Base-by-base conservation (phyloP, 2,888 invertebrate genomes). In the Meandrusa payeni region DNA sequence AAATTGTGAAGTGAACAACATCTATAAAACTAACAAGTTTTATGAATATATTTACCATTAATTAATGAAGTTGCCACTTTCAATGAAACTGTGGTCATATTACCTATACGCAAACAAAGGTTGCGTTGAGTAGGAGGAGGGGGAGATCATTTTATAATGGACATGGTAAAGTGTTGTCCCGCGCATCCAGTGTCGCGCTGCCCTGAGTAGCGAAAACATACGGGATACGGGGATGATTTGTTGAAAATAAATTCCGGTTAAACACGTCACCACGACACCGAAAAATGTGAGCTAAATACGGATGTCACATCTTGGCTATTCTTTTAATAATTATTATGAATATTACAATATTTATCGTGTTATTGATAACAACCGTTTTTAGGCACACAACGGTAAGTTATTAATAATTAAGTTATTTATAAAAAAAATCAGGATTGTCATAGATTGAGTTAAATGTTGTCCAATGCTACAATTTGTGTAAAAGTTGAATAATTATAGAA, bases 361-460 rank as follows among this genome's bases (percentile, higher is more conserved):
- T 61, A 46, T 51, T 70, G 43, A 51, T 76, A 43, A 75, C 68
- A 44, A 54, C 71, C 54, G 60, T 74, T 46, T 58, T 69, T 23
- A 41, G 41, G 41, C 50, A 44, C 36, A 50, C 55, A 27, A 42
- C 50, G 26, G 54, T 56, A 41, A 53, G 54, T 57, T 42, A 34
- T 32, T 27, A n/a, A n/a, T n/a, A n/a, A n/a, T n/a, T n/a, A n/a
- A n/a, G n/a, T n/a, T n/a, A n/a, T n/a, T n/a, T n/a, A n/a, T n/a
- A n/a, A n/a, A n/a, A n/a, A n/a, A n/a, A n/a, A n/a, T n/a, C n/a
- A n/a, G n/a, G n/a, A n/a, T n/a, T n/a, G n/a, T n/a, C n/a, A n/a
- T n/a, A n/a, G n/a, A n/a, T n/a, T n/a, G n/a, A n/a, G n/a, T n/a
- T n/a, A n/a, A n/a, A n/a, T n/a, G n/a, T n/a, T n/a, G n/a, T n/a